Conservation (phyloP, 2,888 invertebrate species). For the Synanthedon myopaeformis region DNA sequence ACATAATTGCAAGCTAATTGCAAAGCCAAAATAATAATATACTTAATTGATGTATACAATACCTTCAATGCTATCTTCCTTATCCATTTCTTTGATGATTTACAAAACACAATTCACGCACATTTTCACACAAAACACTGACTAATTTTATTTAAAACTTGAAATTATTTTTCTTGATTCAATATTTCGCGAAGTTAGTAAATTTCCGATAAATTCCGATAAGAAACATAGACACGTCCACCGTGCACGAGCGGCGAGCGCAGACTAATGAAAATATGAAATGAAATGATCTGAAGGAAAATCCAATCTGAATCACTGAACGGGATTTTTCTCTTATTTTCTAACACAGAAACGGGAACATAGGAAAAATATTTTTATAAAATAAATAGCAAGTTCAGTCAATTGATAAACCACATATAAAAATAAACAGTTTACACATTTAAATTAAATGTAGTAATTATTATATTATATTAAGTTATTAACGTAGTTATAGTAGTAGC, state of each 20-base stretch:
- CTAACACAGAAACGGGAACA: not conserved
- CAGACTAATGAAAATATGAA: not conserved
- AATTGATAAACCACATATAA: no score
- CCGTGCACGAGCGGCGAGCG: not conserved
- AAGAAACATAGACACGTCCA: not conserved
- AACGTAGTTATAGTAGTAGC: no score
- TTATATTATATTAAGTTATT: no score
- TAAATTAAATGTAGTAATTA: no score
- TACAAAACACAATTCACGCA: slow-evolving; percentile 12
- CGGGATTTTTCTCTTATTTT: not conserved
- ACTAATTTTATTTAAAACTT: slow-evolving; percentile 1
- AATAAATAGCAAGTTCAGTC: no score
- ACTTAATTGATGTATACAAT: slow-evolving; percentile 3
- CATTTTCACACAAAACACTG: slow-evolving; percentile 18
- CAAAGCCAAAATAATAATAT: no score
- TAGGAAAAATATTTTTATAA: no score
- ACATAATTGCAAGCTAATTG: not conserved
- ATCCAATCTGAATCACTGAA: not conserved
- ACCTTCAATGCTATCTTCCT: slow-evolving; percentile 44
- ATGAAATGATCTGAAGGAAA: no score
- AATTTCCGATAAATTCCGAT: not conserved
- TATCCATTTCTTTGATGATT: slow-evolving; percentile 33
- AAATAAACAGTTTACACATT: no score
- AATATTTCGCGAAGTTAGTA: not conserved
- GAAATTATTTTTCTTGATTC: not conserved